These are phyloP conservation scores for Cryptotis parvus DNA, from an alignment of 2,113 vertebrate genomes.

Conservation along the genomic window DNA sequence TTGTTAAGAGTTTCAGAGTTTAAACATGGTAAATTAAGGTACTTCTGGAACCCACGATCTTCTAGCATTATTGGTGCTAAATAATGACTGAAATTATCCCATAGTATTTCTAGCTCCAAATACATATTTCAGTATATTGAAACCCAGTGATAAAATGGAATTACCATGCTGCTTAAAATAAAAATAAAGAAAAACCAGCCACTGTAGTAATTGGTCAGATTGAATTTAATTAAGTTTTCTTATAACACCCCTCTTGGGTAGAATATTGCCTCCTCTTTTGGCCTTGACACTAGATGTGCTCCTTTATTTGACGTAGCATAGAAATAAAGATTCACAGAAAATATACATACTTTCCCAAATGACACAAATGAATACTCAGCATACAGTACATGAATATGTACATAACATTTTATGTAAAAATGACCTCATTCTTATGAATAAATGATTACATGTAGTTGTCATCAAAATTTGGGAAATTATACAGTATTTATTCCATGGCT, in stretches of 20 bases:
- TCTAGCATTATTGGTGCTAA: constrained; percentile 1
- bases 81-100: background rate
- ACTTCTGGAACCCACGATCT: background rate
- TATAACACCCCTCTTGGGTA: background rate
- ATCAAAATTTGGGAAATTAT: background rate
- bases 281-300: background rate
- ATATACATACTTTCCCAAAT: background rate
- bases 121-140: background rate
- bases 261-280: background rate
- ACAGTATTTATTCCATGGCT: background rate
- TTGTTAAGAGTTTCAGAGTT: background rate
- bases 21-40: background rate
- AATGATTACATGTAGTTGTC: background rate
- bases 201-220: background rate
- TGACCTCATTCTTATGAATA: background rate
- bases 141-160: background rate
- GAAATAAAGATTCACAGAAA: background rate
- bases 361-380: background rate
- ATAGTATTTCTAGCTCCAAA: background rate
- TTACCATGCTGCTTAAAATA: background rate
- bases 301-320: background rate
- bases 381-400: background rate
- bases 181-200: too few relatives aligned
- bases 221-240: background rate
- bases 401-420: background rate